These are phyloP conservation scores for Hydrochoerus hydrochaeris DNA, from an alignment of 2,113 vertebrate genomes.

Conservation along the genomic window DNA sequence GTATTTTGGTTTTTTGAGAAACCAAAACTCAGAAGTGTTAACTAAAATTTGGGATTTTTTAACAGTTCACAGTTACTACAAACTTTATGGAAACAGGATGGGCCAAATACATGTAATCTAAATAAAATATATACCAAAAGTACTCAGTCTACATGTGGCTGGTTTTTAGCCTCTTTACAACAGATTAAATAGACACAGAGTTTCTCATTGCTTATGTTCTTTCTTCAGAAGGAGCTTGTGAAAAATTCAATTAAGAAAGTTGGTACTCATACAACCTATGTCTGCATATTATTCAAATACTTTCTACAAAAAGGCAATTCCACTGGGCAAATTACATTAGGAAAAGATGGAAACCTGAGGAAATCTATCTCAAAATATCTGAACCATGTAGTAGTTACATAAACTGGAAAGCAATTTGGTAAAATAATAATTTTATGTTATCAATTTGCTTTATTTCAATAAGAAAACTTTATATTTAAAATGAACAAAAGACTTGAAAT, in stretches of 20 bases:
- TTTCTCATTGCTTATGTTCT: not conserved
- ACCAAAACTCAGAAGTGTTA: not conserved
- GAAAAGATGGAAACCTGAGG: not conserved
- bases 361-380: slow-evolving; percentile 10
- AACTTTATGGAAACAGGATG: not conserved
- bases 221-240: slow-evolving; percentile 14
- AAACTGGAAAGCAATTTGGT: not conserved
- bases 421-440: slow-evolving; percentile 8
- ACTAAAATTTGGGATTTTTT: slow-evolving; percentile 33
- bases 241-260: not conserved
- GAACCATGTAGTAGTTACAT: not conserved
- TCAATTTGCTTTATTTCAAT: not conserved
- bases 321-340: not conserved
- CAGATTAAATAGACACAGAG: not conserved
- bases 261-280: not conserved
- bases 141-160: not conserved
- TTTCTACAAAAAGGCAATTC: slow-evolving; percentile 1
- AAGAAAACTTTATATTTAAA: not conserved
- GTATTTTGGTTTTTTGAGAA: not conserved
- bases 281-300: not conserved
- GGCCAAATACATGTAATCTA: not conserved
- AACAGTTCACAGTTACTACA: slow-evolving; percentile 12
- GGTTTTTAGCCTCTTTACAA: not conserved
- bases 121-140: slow-evolving; percentile 23
- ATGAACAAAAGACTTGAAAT: slow-evolving; percentile 6